Percentiles rank a stretch among this genome's conserved stretches.
Evolutionary conservation across 2,113 vertebrate genomes (phyloP).

Genomic region (Eudyptes chrysolophus): DNA sequence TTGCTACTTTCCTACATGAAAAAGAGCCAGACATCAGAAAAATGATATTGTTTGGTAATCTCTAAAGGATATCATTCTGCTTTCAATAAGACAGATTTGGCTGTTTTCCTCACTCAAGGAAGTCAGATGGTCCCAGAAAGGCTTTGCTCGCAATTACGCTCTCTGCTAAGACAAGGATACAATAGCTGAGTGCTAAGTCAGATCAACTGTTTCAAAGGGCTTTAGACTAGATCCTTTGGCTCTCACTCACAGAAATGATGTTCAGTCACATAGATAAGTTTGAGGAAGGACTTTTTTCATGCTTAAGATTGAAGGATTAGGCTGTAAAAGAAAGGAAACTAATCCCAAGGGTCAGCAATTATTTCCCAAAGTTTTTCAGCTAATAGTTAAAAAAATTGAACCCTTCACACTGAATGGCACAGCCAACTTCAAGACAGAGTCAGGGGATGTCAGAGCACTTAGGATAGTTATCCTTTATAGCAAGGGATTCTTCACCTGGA

Average conservation of each 20-base stretch:
- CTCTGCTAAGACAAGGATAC: neutral
- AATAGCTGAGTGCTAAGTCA: neutral
- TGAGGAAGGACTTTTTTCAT: neutral
- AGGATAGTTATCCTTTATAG: neutral
- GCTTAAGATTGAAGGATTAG: neutral
- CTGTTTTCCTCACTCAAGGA: neutral
- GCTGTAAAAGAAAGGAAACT: neutral
- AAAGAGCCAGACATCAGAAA: slow-evolving; percentile 2
- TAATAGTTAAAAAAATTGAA: neutral
- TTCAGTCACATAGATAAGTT: neutral
- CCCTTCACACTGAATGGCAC: neutral
- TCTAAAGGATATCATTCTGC: neutral
- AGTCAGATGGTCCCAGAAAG: neutral
- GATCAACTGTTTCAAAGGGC: neutral
- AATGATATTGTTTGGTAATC: neutral
- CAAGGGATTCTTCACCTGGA: neutral
- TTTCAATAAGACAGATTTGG: neutral
- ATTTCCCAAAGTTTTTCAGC: neutral
- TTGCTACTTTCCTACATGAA: neutral
- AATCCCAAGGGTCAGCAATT: neutral
- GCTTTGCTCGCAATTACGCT: neutral
- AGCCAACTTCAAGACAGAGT: neutral
- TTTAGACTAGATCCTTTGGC: neutral
- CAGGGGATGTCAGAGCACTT: neutral
- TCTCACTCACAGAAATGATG: neutral